These are phyloP conservation scores for Ophion obscuratus DNA, from an alignment of 2,888 invertebrate species.

Conservation along the genomic window DNA sequence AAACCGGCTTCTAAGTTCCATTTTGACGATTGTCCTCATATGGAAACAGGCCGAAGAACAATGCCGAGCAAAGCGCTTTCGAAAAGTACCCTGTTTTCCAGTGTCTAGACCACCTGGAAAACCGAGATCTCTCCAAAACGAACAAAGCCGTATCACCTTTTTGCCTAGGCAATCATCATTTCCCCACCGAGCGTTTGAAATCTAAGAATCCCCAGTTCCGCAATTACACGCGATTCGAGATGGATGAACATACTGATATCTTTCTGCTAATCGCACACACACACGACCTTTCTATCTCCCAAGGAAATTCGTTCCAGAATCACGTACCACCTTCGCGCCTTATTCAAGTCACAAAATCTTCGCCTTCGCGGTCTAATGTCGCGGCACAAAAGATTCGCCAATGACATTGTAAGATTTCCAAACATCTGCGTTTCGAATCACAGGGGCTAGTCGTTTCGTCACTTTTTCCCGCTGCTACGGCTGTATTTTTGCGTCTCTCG, in stretches of 20 bases:
- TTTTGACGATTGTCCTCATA: background rate
- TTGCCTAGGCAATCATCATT: background rate
- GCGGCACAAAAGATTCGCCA: constrained; percentile 16
- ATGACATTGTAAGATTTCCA: constrained; percentile 55
- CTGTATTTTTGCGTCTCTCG: constrained; percentile 3
- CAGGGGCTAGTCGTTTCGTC: constrained; percentile 21
- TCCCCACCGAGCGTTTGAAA: constrained; percentile 10
- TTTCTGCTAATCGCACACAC: constrained; percentile 55
- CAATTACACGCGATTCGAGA: constrained; percentile 69
- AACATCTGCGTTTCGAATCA: constrained; percentile 54
- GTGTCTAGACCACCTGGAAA: background rate
- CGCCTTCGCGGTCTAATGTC: background rate
- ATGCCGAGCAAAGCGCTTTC: background rate
- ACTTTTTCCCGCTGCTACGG: constrained; percentile 9
- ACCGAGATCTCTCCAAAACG: background rate
- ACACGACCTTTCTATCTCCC: constrained; percentile 53
- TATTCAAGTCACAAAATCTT: constrained; percentile 64
- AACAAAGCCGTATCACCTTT: background rate
- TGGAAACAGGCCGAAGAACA: background rate
- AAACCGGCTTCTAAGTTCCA: background rate
- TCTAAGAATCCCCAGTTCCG: constrained; percentile 58
- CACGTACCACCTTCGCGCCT: constrained; percentile 30
- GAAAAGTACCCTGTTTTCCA: background rate
- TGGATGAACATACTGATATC: constrained; percentile 55
- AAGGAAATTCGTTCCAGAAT: constrained; percentile 69